Evolutionary conservation across 2,797 vertebrate genomes (phyloP), one percentile per base, ranked within the genome.

Genomic region (Cyprinella venusta): DNA sequence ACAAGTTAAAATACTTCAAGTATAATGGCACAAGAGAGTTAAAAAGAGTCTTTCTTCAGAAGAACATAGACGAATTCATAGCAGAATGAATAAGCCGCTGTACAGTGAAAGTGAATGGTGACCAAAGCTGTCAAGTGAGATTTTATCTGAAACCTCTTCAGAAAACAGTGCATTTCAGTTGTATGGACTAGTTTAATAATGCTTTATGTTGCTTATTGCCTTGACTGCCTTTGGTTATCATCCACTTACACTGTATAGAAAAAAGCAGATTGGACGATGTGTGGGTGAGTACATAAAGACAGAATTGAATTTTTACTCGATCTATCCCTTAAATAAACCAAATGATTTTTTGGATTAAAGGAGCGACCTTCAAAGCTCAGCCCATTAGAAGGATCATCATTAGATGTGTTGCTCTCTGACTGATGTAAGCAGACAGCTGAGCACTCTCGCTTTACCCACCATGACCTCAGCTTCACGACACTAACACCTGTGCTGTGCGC

Each of bases 391-490:
- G 85, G 30, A 33, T 33, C 30, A 86, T 89, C 86, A 84, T 83
- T 86, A 78, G 88, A 30, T 76, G 68, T 82, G 40, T 48, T 48
- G 90, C 91, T 88, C 63, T 85, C 87, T 93, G 86, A 79, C 89
- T 94, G 94, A 95, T 93, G 90, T 81, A 54, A 86, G 69, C 72
- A 76, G 92, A 95, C 95, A 95, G 95, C 94, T 95, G 94, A 93
- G 87, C 90, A 92, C 93, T 94, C 94, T 95, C 94, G 89, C 92
- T 94, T 95, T 94, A 93, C 93, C 91, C 91, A 88, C 89, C 83
- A 88, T 93, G 92, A 95, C 92, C 92, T 94, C 92, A 92, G 88
- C 91, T 88, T 90, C 91, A 92, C 91, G 90, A 92, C 87, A 92
- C 88, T 92, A 89, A 91, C 94, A 94, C 93, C 94, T 95, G 94